Percentiles rank a stretch among this genome's conserved stretches.
These are phyloP conservation scores for Trissoscelio sp. DNA, from an alignment of 2,888 invertebrate genomes.

Conservation along the genomic window DNA sequence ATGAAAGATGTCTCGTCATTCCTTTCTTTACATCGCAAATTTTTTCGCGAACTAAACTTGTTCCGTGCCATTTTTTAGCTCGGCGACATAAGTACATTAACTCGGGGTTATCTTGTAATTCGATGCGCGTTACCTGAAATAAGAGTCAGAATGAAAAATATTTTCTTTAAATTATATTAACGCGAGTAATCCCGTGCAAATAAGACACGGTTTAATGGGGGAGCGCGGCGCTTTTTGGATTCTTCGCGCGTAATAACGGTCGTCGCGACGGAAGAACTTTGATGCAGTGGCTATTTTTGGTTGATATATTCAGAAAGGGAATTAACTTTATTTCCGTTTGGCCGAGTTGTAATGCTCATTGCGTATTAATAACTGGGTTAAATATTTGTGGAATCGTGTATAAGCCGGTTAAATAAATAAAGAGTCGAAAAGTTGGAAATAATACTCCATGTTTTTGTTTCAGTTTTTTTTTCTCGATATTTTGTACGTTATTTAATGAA, in stretches of 20 bases:
- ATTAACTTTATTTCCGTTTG: slow-evolving; percentile 54
- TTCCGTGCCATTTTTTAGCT: slow-evolving; percentile 13
- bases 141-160: slow-evolving; percentile 36
- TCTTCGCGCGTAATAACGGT: slow-evolving; percentile 42
- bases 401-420: slow-evolving; percentile 14
- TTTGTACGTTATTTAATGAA: background rate
- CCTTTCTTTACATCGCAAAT: background rate
- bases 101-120: slow-evolving; percentile 40
- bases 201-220: slow-evolving; percentile 36
- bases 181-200: slow-evolving; percentile 36
- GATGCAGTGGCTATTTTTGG: slow-evolving; percentile 34
- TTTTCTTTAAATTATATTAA: slow-evolving; percentile 55
- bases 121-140: slow-evolving; percentile 30
- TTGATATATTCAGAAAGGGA: slow-evolving; percentile 45
- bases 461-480: background rate
- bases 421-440: background rate
- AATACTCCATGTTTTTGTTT: background rate
- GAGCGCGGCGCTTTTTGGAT: slow-evolving; percentile 3
- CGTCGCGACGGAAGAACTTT: slow-evolving; percentile 17
- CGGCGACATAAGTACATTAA: slow-evolving; percentile 35
- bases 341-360: slow-evolving; percentile 13
- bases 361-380: slow-evolving; percentile 31
- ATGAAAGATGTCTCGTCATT: slow-evolving; percentile 37
- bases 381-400: slow-evolving; percentile 7
- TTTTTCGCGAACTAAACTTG: slow-evolving; percentile 13